phyloP scores from a whole-genome alignment of 2,888 invertebrate species.

The Nymphalis c-album region DNA sequence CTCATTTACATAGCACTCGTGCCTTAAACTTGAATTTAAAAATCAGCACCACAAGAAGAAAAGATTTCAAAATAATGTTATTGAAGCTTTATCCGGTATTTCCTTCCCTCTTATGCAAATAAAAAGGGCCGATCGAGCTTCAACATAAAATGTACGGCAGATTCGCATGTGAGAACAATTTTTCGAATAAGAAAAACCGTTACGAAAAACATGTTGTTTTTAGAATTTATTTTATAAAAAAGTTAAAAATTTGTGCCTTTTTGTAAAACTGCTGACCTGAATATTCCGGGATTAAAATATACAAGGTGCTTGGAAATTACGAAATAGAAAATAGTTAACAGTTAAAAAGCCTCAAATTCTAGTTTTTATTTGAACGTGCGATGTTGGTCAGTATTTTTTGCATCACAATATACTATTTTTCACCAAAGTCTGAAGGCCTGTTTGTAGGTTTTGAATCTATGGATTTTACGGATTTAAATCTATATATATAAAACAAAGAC shows the following conservation, averaged over 20 bases:
- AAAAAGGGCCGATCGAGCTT: conserved; percentile 42
- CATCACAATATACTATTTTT: no score
- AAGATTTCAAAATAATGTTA: conserved; percentile 62
- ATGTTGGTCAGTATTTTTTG: no score
- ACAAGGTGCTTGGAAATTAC: neutral
- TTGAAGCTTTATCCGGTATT: conserved; percentile 56
- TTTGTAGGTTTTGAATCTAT: no score
- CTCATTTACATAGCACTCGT: conserved; percentile 33
- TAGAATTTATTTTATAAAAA: neutral
- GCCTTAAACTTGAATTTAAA: conserved; percentile 52
- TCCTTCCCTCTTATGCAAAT: conserved; percentile 56
- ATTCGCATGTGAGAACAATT: conserved; percentile 9
- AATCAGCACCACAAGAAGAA: conserved; percentile 50
- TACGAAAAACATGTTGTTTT: neutral
- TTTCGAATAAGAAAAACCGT: neutral
- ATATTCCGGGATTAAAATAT: neutral
- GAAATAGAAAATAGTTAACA: neutral
- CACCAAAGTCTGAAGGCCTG: no score
- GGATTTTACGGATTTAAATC: no score
- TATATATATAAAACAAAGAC: no score
- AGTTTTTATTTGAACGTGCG: no score
- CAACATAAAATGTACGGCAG: conserved; percentile 32
- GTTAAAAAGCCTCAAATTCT: neutral
- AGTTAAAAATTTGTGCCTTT: neutral
- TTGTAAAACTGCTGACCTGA: neutral